phyloP scores from a whole-genome alignment of 2,888 invertebrate genomes.

The Rhamphomyia laevipes region DNA sequence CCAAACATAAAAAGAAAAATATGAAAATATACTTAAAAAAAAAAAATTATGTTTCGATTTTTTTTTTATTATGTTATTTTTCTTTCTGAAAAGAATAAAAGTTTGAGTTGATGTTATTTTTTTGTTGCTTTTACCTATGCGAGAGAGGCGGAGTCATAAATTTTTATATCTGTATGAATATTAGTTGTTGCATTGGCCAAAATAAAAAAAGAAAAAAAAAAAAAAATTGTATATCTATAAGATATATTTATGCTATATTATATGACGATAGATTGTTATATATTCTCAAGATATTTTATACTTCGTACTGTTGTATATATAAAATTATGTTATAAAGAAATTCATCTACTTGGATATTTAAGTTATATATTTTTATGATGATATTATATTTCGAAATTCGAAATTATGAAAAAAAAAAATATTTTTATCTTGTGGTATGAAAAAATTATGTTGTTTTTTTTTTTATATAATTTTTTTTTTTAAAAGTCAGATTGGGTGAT shows the following conservation, averaged over 20 bases:
- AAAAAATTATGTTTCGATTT: slow-evolving; percentile 3
- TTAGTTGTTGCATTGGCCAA: slow-evolving; percentile 5
- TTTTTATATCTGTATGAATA: slow-evolving; percentile 10
- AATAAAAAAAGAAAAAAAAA: not conserved
- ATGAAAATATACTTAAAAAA: slow-evolving; percentile 7
- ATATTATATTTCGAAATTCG: too few relatives aligned
- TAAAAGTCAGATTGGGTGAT: too few relatives aligned
- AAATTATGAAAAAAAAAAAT: too few relatives aligned
- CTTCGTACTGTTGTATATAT: not conserved
- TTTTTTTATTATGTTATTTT: slow-evolving; percentile 4
- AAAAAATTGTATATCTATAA: not conserved
- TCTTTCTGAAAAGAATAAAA: not conserved
- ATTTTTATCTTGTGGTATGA: too few relatives aligned
- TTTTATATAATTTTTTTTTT: too few relatives aligned
- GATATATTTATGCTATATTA: not conserved
- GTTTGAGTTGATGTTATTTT: not conserved
- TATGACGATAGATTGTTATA: slow-evolving; percentile 5
- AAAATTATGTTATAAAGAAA: too few relatives aligned
- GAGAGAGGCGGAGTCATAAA: slow-evolving; percentile 15
- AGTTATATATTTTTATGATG: too few relatives aligned
- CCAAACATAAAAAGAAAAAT: not conserved
- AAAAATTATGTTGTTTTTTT: too few relatives aligned
- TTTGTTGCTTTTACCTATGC: not conserved
- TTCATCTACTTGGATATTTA: too few relatives aligned
- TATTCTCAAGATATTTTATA: not conserved